These are phyloP conservation scores for Cephus runcator DNA, from an alignment of 2,888 invertebrate species.

Conservation along the genomic window DNA sequence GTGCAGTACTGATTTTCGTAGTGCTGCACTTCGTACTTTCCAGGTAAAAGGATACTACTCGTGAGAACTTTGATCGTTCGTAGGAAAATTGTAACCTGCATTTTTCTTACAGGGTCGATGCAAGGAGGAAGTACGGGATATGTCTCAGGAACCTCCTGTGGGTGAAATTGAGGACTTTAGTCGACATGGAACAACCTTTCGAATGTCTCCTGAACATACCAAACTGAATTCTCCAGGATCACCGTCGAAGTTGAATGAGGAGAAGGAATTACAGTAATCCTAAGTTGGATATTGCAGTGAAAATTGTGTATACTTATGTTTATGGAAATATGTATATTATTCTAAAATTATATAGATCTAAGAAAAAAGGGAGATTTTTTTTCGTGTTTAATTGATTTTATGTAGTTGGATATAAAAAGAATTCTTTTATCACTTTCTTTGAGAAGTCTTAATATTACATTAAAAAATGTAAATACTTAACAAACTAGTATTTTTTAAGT, in stretches of 20 bases:
- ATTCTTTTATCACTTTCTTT: background rate
- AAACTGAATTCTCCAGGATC: slow-evolving; percentile 17
- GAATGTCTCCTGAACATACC: slow-evolving; percentile 25
- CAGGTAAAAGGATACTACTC: background rate
- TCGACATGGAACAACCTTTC: slow-evolving; percentile 28
- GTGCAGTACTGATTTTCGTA: background rate
- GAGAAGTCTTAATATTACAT: background rate
- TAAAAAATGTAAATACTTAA: background rate
- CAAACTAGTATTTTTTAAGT: background rate
- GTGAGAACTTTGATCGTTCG: background rate
- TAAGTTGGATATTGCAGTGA: background rate
- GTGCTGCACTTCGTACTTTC: background rate
- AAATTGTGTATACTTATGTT: background rate
- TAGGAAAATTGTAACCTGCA: background rate
- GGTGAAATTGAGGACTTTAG: slow-evolving; percentile 29
- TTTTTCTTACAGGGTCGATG: slow-evolving; percentile 4
- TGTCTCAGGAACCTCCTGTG: slow-evolving; percentile 12
- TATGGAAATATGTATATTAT: background rate
- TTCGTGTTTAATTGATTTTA: background rate
- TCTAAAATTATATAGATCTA: background rate
- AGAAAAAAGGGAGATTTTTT: background rate
- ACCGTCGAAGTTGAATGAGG: slow-evolving; percentile 1
- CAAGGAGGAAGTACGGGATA: slow-evolving; percentile 7
- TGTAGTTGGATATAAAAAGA: background rate
- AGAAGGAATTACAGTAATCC: background rate